Conservation (phyloP, 2,888 invertebrate species). For the Smittia aterrima region DNA sequence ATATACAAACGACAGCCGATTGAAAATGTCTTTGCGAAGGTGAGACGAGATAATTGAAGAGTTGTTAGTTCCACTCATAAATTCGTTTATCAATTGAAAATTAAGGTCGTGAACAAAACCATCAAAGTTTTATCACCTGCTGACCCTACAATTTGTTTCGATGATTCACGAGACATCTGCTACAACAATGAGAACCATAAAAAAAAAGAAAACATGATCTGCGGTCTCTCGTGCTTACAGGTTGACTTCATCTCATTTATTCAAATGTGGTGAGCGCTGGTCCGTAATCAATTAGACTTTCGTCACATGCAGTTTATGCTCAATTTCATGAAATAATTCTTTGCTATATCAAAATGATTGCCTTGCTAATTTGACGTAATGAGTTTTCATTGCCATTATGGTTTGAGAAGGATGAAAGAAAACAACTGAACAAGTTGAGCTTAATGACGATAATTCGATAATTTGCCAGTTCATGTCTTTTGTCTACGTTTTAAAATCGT, state of each 20-base stretch:
- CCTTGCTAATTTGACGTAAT: constrained; percentile 39
- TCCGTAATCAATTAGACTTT: background rate
- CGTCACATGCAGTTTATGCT: constrained; percentile 17
- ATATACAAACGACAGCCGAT: background rate
- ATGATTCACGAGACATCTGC: background rate
- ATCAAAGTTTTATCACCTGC: background rate
- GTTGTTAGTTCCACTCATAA: too few species aligned
- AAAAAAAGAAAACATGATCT: background rate
- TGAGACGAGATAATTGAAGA: background rate
- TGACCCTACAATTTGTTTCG: background rate
- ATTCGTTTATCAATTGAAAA: too few species aligned
- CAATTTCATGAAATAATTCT: constrained; percentile 32
- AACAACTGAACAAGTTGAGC: background rate
- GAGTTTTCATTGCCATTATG: constrained; percentile 28
- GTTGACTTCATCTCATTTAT: too few species aligned
- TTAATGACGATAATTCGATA: constrained; percentile 33
- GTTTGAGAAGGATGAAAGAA: background rate
- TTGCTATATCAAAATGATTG: constrained; percentile 16
- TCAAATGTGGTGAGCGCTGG: too few species aligned
- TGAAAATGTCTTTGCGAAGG: background rate
- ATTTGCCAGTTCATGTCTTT: background rate
- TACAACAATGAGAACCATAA: background rate
- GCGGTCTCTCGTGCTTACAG: too few species aligned
- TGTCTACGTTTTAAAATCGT: background rate
- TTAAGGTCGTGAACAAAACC: too few species aligned